Evolutionary conservation across 2,113 vertebrate genomes (phyloP), one percentile per base, ranked within the genome.

Genomic region (Marmota flaviventris): DNA sequence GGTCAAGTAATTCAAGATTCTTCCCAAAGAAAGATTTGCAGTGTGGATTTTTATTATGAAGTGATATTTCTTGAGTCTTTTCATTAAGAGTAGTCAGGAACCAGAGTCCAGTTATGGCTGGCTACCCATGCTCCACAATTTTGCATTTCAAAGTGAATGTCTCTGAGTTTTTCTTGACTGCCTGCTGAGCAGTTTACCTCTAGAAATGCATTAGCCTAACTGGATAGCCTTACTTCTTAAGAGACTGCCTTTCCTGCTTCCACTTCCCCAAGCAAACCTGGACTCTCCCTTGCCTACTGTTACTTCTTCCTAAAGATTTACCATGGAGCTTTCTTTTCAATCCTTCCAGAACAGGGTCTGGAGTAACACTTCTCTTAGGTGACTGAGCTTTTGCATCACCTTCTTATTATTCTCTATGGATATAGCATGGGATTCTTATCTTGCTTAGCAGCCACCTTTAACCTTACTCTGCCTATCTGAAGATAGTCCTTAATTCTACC

Each of bases 11-110:
- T 93, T 75, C 56, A 91, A 93, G 63, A 84, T 86, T 94, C 56
- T 92, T 89, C 84, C 75, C 45, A 61, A 48, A 48, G 63, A 89
- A 97, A 25, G 86, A 97, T 85, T 96, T 94, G 73, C 78, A 51
- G 56, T 90, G 25, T 94, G 63, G 63, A 67, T 93, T 94, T 95
- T 83, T 88, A 48, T 85, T 89, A 96, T 51, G 32, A 94, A 95
- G 82, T 93, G 77, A 14, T 93, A 93, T 84, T 96, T 97, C 51
- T 77, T 84, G 16, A 85, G 22, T 63, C 5, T 89, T 91, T 93
- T 72, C 16, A 89, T 91, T 85, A 78, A 45, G 45, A 45, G 9
- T 91, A 48, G 29, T 76, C 29, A 94, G 61, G 48, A 87, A 78
- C 56, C 14, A 86, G 65, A 92, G 32, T 89, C 78, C 65, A 92